Percentiles rank a stretch among this genome's conserved stretches.
phyloP scores from a whole-genome alignment of 1,140 invertebrate species.

The Orussus abietinus region DNA sequence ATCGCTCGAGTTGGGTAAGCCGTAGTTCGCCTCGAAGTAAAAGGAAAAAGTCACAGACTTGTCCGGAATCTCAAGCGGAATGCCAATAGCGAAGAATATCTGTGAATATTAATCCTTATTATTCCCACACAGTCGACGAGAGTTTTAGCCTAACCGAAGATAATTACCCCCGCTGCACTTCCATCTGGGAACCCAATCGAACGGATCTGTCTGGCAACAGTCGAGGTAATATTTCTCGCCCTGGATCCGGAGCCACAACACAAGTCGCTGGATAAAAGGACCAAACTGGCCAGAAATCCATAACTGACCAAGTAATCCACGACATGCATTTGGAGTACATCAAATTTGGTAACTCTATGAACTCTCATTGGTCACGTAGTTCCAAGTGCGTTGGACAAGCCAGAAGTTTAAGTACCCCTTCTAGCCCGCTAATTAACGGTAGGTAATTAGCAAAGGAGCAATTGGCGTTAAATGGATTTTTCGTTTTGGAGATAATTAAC shows the following conservation, averaged over 20 bases:
- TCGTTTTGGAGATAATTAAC: slow-evolving; percentile 13
- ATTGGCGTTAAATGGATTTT: neutral
- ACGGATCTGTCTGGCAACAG: slow-evolving; percentile 38
- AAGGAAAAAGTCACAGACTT: slow-evolving; percentile 44
- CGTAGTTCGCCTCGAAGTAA: slow-evolving; percentile 52
- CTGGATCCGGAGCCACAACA: slow-evolving; percentile 20
- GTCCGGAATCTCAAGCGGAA: slow-evolving; percentile 44
- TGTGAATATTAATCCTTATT: slow-evolving; percentile 21
- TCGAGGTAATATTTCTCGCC: slow-evolving; percentile 32
- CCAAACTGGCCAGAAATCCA: neutral
- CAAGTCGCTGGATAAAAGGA: slow-evolving; percentile 15
- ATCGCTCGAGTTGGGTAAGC: slow-evolving; percentile 31
- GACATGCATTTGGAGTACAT: neutral
- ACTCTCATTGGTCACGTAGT: too few species aligned
- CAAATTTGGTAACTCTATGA: too few species aligned
- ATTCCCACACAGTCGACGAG: neutral
- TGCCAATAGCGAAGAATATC: slow-evolving; percentile 47
- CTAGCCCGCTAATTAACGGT: too few species aligned
- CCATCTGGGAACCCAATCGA: slow-evolving; percentile 40
- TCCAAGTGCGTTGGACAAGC: too few species aligned
- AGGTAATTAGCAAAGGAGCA: too few species aligned
- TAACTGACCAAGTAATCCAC: neutral
- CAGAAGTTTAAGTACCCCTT: too few species aligned
- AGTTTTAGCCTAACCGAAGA: neutral
- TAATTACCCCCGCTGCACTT: slow-evolving; percentile 39